phyloP scores from a whole-genome alignment of 2,888 invertebrate genomes.

The Polydrusus tereticollis region DNA sequence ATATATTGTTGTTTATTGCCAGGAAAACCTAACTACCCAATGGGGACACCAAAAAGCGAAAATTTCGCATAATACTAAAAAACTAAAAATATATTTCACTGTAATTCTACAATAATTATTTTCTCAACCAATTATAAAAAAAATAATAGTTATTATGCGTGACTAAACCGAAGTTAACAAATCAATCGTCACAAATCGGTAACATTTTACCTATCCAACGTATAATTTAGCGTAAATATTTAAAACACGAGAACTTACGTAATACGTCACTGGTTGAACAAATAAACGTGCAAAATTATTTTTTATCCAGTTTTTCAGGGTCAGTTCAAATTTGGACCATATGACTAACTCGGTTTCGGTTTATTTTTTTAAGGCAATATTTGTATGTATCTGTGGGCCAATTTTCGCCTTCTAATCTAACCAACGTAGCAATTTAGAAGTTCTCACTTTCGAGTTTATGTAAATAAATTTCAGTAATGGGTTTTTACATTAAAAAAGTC shows the following conservation, averaged over 20 bases:
- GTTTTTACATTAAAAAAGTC: background rate
- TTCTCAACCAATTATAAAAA: too few relatives aligned
- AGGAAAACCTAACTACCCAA: too few relatives aligned
- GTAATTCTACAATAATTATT: too few relatives aligned
- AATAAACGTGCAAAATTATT: constrained; percentile 21
- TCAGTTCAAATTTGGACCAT: background rate
- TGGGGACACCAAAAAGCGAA: too few relatives aligned
- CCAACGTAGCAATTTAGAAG: background rate
- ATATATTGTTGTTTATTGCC: too few relatives aligned
- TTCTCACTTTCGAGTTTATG: background rate
- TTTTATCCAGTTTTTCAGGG: constrained; percentile 15
- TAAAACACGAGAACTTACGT: constrained; percentile 21
- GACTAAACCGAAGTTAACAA: constrained; percentile 7
- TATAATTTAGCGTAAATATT: constrained; percentile 35
- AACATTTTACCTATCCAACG: constrained; percentile 34
- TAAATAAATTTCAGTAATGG: background rate
- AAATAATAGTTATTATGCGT: too few relatives aligned
- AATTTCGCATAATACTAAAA: too few relatives aligned
- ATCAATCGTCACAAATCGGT: constrained; percentile 25
- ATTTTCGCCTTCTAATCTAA: background rate
- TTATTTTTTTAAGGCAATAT: constrained; percentile 10
- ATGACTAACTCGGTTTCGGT: background rate
- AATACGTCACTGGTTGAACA: constrained; percentile 28
- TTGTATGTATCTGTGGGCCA: constrained; percentile 7
- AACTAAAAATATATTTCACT: too few relatives aligned